Percentiles rank a stretch among this genome's conserved stretches.
phyloP scores from a whole-genome alignment of 2,113 vertebrate genomes.

The Anas platyrhynchos region DNA sequence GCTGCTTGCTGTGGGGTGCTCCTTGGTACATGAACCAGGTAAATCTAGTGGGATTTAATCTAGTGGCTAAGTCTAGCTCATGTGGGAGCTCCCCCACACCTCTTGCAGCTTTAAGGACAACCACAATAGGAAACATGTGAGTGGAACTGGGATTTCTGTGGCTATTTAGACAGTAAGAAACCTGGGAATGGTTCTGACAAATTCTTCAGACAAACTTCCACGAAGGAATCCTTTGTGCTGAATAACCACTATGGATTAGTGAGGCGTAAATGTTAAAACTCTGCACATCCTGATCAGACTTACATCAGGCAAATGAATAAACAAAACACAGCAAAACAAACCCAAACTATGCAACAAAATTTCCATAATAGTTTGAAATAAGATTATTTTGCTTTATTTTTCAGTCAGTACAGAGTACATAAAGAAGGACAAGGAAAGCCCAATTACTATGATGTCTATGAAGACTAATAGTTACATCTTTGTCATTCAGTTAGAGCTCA shows the following conservation, averaged over 20 bases:
- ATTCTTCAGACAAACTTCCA: background rate
- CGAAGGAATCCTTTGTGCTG: background rate
- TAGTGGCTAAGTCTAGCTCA: too few species aligned
- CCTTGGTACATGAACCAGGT: background rate
- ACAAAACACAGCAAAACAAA: background rate
- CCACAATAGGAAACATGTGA: background rate
- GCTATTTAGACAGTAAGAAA: background rate
- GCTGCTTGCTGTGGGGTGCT: background rate
- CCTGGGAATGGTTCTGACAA: background rate
- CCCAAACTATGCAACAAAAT: rapidly evolving
- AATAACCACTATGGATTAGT: background rate
- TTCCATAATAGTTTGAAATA: background rate
- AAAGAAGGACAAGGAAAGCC: background rate
- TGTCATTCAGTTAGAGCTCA: background rate
- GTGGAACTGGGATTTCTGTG: background rate
- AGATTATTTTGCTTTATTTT: background rate
- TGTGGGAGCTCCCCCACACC: too few species aligned
- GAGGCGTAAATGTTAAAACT: background rate
- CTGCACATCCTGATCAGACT: background rate
- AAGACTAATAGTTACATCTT: background rate
- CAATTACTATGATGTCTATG: background rate
- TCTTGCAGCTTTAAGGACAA: background rate
- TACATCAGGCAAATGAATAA: background rate
- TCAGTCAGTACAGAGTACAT: rapidly evolving
- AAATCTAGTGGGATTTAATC: too few species aligned